Percentiles rank a stretch among this genome's conserved stretches.
Evolutionary conservation across 2,888 invertebrate genomes (phyloP).

Genomic region (Mesochorus sp.): DNA sequence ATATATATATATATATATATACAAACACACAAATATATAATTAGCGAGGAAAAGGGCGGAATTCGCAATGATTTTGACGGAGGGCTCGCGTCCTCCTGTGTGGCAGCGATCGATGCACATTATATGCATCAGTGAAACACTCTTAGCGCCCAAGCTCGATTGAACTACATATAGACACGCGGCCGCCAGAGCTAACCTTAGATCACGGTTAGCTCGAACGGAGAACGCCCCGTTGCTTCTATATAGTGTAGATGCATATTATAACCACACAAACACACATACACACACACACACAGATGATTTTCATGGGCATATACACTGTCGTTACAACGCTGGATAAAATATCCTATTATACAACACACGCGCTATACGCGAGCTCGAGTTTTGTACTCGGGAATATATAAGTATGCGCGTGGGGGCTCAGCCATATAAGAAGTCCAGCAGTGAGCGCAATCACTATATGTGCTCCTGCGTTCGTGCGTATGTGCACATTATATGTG

Average conservation of each 20-base stretch:
- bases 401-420: conserved; percentile 29
- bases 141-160: conserved; percentile 13
- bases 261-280: not conserved
- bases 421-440: conserved; percentile 27
- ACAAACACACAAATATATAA: too few species aligned
- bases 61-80: too few species aligned
- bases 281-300: not conserved
- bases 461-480: not conserved
- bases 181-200: conserved; percentile 48
- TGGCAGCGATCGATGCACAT: too few species aligned
- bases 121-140: not conserved
- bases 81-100: too few species aligned
- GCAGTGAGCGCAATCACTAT: conserved; percentile 42
- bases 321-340: not conserved
- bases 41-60: not conserved
- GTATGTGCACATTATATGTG: conserved; percentile 2
- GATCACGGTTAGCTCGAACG: conserved; percentile 41
- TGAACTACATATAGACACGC: conserved; percentile 27
- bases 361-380: not conserved
- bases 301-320: conserved; percentile 5
- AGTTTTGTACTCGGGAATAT: not conserved
- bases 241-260: conserved; percentile 1
- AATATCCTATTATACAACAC: conserved; percentile 3
- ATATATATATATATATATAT: not conserved
- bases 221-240: conserved; percentile 47